A percentile compares a stretch with the other conserved stretches of the same genome.
phyloP scores from a whole-genome alignment of 2,888 invertebrate genomes.

The Lepidochrysops patricia region DNA sequence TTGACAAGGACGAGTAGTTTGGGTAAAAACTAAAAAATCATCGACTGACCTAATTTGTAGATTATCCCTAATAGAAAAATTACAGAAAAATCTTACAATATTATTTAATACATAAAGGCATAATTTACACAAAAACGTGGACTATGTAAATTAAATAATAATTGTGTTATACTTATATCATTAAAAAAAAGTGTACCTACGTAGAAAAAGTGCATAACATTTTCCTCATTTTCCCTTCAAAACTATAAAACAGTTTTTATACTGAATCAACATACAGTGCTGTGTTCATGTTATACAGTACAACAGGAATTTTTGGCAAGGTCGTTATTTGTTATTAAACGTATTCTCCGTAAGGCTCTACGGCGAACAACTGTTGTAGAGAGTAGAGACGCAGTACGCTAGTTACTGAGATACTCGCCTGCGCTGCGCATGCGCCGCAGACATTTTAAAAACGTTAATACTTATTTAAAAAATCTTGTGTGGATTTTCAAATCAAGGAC shows the following conservation, averaged over 20 bases:
- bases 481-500: not conserved
- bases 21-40: too few relatives aligned
- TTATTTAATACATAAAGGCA: too few relatives aligned
- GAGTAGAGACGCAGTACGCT: slow-evolving; percentile 22
- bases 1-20: too few relatives aligned
- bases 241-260: not conserved
- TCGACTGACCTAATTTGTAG: too few relatives aligned
- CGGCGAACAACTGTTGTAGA: not conserved
- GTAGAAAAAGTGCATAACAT: too few relatives aligned
- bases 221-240: not conserved
- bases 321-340: slow-evolving; percentile 16
- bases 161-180: too few relatives aligned
- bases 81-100: too few relatives aligned
- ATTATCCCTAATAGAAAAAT: too few relatives aligned
- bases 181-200: too few relatives aligned
- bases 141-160: too few relatives aligned
- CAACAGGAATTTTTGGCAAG: slow-evolving; percentile 1
- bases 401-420: slow-evolving; percentile 52
- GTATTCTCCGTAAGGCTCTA: slow-evolving; percentile 20
- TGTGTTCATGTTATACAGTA: not conserved
- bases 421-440: slow-evolving; percentile 56
- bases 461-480: too few relatives aligned
- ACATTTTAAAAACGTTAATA: not conserved
- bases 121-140: too few relatives aligned
- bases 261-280: not conserved